A percentile compares a stretch with the other conserved stretches of the same genome.
phyloP scores from a whole-genome alignment of 2,113 vertebrate species.

The Phrynosoma blainvillii region DNA sequence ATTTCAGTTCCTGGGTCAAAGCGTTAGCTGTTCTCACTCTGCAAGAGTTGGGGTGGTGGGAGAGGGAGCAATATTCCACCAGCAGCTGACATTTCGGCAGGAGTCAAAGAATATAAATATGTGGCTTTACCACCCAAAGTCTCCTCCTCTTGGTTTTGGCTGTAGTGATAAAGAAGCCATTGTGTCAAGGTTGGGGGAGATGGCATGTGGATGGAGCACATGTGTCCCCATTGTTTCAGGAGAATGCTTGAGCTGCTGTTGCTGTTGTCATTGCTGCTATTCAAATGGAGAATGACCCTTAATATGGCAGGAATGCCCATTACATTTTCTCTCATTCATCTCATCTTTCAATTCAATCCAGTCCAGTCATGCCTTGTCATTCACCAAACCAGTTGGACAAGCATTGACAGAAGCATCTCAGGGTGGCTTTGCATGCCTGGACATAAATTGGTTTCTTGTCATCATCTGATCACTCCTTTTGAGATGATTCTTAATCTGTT shows the following conservation, averaged over 20 bases:
- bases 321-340: neutral
- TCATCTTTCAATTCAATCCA: neutral
- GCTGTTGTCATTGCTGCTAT: neutral
- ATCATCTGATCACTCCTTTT: too few species aligned
- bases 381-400: neutral
- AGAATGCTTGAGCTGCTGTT: neutral
- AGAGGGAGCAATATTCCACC: neutral
- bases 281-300: neutral
- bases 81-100: conserved; percentile 43
- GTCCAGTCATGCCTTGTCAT: neutral
- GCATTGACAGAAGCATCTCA: neutral
- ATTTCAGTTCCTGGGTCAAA: conserved; percentile 16
- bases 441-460: neutral
- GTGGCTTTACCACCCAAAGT: conserved; percentile 56
- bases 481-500: too few species aligned
- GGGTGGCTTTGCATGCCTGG: neutral
- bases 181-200: conserved; percentile 5
- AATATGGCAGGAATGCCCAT: neutral
- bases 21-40: conserved; percentile 23
- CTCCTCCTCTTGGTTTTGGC: conserved; percentile 44
- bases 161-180: neutral
- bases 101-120: conserved; percentile 44
- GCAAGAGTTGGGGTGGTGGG: neutral
- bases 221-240: neutral
- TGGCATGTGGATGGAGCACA: neutral